Evolutionary conservation across 1,140 invertebrate genomes (phyloP), one percentile per base, ranked within the genome.

Genomic region (honey bee (Apis mellifera)): DNA sequence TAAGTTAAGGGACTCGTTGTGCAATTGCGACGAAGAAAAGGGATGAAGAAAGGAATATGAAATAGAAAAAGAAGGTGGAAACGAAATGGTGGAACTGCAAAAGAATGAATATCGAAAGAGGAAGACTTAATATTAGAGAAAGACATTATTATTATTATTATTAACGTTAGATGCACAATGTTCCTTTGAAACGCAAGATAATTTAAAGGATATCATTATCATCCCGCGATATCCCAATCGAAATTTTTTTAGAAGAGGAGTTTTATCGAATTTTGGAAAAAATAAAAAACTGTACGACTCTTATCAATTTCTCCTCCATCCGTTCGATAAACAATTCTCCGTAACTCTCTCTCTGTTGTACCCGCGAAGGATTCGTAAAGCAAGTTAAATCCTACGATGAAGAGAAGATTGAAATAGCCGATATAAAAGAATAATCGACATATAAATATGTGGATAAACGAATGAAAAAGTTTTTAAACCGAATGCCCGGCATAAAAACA

Each of bases 401-500:
- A 64, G 23, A 32, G 32, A 64, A 64, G 23, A 32, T 64, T 9
- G 15, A 32, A 64, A 19, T 32, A 13, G 15, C 17, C 15, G 7
- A 11, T 19, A 26, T 17, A 17, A 26, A 17, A 17, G 62, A 64
- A n/a, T 64, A 26, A 62, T 32, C 62, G 23, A 64, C 26, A 32
- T 15, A 17, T 64, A 64, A 64, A 64, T 42, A 64, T 15, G 26
- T 32, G 23, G 62, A 64, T 64, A 64, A 64, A 64, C 62, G 62
- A 64, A 64, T 64, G 21, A 66, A 66, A 32, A 32, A 42, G 26
- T 66, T 66, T 66, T 66, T 42, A 66, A 66, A 32, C 17, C 64
- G 21, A 66, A 17, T 66, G 42, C 26, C 26, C 26, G 32, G 17
- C 64, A 12, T 19, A 7, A 66, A 66, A 66, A 66, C 26, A 65